Evolutionary conservation across 2,888 invertebrate genomes (phyloP), one percentile per base, ranked within the genome.

Genomic region (Mythimna lalbum): DNA sequence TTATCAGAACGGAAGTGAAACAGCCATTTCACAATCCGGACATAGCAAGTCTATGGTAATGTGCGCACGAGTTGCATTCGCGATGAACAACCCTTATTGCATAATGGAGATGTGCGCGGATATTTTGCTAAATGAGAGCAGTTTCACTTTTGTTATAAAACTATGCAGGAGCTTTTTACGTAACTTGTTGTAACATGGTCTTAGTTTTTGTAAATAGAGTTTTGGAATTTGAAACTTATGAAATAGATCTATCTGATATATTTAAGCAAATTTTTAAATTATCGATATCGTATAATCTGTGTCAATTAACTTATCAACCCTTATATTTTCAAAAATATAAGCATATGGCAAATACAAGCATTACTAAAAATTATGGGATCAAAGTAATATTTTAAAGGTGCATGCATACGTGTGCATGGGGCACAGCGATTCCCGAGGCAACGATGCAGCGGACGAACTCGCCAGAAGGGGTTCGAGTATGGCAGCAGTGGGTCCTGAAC

Each of bases 11-110:
- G 95, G 95, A 95, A 95, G 94, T 94, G 92, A 94, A 94, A 93
- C 88, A 94, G 77, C 89, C 89, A 93, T 95, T 95, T 94, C 94
- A 93, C 94, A 95, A 94, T 92, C 92, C 94, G 93, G 93, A 94
- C 94, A 92, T 91, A 90, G 88, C 87, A 77, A 70, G 75, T 49
- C 86, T 81, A 92, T 93, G 89, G 87, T 87, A 90, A 93, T 91
- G 87, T 73, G 89, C 73, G 78, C 81, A 83, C 88, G 86, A 80
- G 82, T 39, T 67, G 93, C 89, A 91, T 93, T 79, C 84, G 79
- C 85, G 84, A 90, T 89, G 71, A 84, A 73, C 91, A 90, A 89
- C 94, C 95, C 94, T 93, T 93, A 93, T 95, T 95, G 90, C 95
- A 92, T 95, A 95, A 95, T 88, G 87, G 76, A 88, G 86, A 86